phyloP scores from a whole-genome alignment of 2,888 invertebrate species.

The Melanargia galathea region DNA sequence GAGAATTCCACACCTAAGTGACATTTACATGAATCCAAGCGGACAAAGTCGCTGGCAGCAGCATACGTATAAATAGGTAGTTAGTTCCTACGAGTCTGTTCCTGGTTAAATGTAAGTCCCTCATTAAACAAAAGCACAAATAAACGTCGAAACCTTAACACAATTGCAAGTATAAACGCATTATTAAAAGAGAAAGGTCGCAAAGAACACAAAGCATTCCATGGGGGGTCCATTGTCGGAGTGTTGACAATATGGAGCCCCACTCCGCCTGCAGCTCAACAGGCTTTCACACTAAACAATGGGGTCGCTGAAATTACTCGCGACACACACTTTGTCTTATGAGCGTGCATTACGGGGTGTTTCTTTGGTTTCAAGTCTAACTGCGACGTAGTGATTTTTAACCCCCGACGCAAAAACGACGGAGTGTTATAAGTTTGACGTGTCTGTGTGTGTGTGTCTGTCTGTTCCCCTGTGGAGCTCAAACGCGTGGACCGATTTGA shows the following conservation, averaged over 20 bases:
- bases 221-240: slow-evolving; percentile 1
- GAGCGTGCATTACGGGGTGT: slow-evolving; percentile 12
- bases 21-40: too few relatives aligned
- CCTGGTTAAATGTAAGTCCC: too few relatives aligned
- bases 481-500: too few relatives aligned
- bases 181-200: slow-evolving; percentile 16
- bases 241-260: slow-evolving; percentile 19
- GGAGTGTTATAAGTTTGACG: too few relatives aligned
- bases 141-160: neutral
- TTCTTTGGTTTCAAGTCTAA: neutral
- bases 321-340: slow-evolving; percentile 11
- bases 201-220: slow-evolving; percentile 23
- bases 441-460: too few relatives aligned
- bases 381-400: too few relatives aligned
- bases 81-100: too few relatives aligned
- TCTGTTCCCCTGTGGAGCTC: too few relatives aligned
- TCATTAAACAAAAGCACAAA: neutral
- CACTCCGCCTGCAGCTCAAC: neutral
- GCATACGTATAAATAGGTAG: too few relatives aligned
- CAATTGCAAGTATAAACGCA: slow-evolving; percentile 15
- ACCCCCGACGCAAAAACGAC: too few relatives aligned
- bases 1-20: too few relatives aligned
- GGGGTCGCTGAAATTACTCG: slow-evolving; percentile 10
- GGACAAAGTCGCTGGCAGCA: too few relatives aligned
- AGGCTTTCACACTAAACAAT: slow-evolving; percentile 25